Conservation (phyloP, 2,797 vertebrate genomes). For the Oreonectes daqikongensis region DNA sequence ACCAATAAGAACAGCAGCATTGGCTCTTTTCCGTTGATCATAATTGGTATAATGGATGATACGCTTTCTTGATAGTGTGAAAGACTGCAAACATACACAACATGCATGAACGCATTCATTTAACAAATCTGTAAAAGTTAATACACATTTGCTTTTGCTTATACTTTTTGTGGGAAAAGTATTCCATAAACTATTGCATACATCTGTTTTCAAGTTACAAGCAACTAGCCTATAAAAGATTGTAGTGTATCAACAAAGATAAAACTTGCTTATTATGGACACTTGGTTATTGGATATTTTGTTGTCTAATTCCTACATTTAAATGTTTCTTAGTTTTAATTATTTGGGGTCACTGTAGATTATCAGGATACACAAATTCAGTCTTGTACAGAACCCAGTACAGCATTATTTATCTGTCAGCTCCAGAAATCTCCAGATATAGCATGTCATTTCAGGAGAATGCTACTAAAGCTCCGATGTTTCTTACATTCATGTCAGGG, state of each 20-base stretch:
- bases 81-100: slow-evolving; percentile 77
- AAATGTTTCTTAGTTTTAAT: not conserved
- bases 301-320: not conserved
- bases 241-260: not conserved
- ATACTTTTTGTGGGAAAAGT: too few relatives aligned
- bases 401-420: slow-evolving; percentile 4
- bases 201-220: too few relatives aligned
- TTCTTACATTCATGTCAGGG: slow-evolving; percentile 26
- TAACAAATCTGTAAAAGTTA: not conserved
- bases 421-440: not conserved
- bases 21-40: slow-evolving; percentile 89
- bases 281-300: not conserved
- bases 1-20: slow-evolving; percentile 88
- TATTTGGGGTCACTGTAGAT: not conserved
- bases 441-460: slow-evolving; percentile 7
- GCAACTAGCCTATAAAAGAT: too few relatives aligned
- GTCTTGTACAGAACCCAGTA: not conserved
- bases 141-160: not conserved
- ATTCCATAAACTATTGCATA: too few relatives aligned
- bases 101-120: slow-evolving; percentile 25
- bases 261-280: not conserved
- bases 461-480: not conserved
- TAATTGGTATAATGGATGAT: slow-evolving; percentile 88
- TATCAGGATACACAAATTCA: not conserved
- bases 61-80: slow-evolving; percentile 87